These are phyloP conservation scores for Rhopalosiphum maidis DNA, from an alignment of 1,140 invertebrate species.

Conservation along the genomic window DNA sequence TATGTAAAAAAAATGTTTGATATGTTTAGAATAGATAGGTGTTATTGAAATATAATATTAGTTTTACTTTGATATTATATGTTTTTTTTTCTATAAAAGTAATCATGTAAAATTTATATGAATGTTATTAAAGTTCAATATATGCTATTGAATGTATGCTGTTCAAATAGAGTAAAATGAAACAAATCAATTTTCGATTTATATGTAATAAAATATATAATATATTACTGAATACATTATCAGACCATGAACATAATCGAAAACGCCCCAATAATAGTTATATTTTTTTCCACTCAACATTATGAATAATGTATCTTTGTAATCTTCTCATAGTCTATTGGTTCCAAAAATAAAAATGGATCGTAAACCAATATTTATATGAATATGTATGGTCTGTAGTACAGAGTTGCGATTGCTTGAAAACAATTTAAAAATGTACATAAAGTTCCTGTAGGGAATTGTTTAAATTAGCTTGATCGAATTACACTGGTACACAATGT, in stretches of 20 bases:
- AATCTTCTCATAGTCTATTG: not conserved
- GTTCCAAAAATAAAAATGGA: constrained; percentile 5
- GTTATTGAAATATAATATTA: not conserved
- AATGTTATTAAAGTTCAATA: not conserved
- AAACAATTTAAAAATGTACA: not conserved
- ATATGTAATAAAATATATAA: constrained; percentile 12
- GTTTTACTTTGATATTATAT: not conserved
- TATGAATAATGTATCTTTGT: constrained; percentile 29
- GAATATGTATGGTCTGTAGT: not conserved
- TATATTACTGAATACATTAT: constrained; percentile 9
- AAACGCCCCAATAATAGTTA: constrained; percentile 18
- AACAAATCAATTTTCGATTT: not conserved
- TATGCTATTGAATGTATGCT: not conserved
- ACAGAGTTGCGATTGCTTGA: not conserved
- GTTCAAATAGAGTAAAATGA: not conserved
- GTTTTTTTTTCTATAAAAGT: not conserved
- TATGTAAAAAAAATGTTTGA: no score
- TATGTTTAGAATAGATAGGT: no score
- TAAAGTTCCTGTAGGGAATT: not conserved
- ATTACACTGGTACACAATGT: not conserved
- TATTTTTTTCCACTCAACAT: not conserved
- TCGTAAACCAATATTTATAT: not conserved
- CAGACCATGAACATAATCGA: not conserved
- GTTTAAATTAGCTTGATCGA: not conserved
- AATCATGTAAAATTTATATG: not conserved